Percentiles rank a stretch among this genome's conserved stretches.
Evolutionary conservation across 1,140 invertebrate species (phyloP).

Genomic region (Lepidurus couesii): DNA sequence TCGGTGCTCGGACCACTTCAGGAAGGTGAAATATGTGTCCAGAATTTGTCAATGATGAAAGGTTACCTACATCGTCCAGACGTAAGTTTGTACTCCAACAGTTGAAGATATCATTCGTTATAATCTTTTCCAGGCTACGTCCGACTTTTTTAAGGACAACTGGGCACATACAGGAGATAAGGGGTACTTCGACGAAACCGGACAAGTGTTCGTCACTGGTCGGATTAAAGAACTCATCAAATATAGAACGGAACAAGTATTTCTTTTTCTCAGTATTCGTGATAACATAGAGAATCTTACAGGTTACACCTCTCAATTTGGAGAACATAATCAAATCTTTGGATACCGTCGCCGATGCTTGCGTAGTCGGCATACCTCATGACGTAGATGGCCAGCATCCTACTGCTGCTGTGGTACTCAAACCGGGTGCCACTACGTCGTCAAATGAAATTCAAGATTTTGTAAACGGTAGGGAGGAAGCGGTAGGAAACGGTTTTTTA

Average conservation of each 20-base stretch:
- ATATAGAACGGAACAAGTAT: conserved; percentile 35
- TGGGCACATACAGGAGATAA: conserved; percentile 50
- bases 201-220: conserved; percentile 37
- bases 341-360: conserved; percentile 46
- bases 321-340: conserved; percentile 43
- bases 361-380: conserved; percentile 49
- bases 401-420: conserved; percentile 35
- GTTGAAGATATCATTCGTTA: background rate
- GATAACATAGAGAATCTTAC: background rate
- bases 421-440: conserved; percentile 24
- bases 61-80: conserved; percentile 68
- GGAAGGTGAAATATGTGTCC: conserved; percentile 41
- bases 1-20: conserved; percentile 37
- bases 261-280: background rate
- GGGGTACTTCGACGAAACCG: conserved; percentile 40
- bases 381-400: conserved; percentile 46
- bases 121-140: conserved; percentile 12
- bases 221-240: conserved; percentile 38
- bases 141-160: conserved; percentile 39
- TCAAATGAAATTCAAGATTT: conserved; percentile 34
- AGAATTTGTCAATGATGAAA: conserved; percentile 51
- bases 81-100: background rate
- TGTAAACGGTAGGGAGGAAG: conserved; percentile 33
- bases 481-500: background rate
- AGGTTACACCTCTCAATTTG: conserved; percentile 40